Percentiles rank a stretch among this genome's conserved stretches.
phyloP scores from a whole-genome alignment of 2,888 invertebrate genomes.

The Ormyrus rosae region DNA sequence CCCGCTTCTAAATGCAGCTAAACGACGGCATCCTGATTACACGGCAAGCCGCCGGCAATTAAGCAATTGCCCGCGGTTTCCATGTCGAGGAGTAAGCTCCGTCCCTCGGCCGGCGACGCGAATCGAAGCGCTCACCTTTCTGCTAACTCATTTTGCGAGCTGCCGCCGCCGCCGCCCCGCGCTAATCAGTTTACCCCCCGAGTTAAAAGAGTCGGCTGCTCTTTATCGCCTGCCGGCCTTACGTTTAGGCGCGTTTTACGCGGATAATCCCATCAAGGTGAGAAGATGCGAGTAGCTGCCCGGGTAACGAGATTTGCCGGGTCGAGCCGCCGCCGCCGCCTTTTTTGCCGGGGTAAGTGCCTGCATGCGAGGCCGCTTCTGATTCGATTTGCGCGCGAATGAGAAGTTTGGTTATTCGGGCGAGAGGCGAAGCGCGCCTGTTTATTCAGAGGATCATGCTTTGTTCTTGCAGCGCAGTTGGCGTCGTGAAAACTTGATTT shows the following conservation, averaged over 20 bases:
- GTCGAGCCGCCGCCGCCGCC: no score
- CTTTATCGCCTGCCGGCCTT: not conserved
- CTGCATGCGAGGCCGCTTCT: no score
- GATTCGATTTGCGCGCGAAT: no score
- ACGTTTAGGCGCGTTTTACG: slow-evolving; percentile 8
- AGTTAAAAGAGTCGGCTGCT: not conserved
- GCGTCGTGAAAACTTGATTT: no score
- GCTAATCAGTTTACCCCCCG: slow-evolving; percentile 9
- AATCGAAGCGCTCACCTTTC: not conserved
- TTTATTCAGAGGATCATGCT: no score
- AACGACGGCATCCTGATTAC: slow-evolving; percentile 75
- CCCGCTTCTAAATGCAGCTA: slow-evolving; percentile 66
- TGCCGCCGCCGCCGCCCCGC: not conserved
- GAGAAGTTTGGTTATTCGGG: no score
- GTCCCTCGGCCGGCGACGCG: not conserved
- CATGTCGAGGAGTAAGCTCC: slow-evolving; percentile 61
- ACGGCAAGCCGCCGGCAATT: slow-evolving; percentile 67
- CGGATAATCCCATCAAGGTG: slow-evolving; percentile 41
- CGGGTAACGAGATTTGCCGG: no score
- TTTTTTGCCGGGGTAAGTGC: no score
- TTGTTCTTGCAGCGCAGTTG: no score
- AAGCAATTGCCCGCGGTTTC: slow-evolving; percentile 73
- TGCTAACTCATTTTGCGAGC: no score
- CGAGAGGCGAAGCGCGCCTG: no score
- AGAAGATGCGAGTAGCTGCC: slow-evolving; percentile 6